Evolutionary conservation across 2,797 vertebrate species (phyloP).

Genomic region (Austrolebias charrua): DNA sequence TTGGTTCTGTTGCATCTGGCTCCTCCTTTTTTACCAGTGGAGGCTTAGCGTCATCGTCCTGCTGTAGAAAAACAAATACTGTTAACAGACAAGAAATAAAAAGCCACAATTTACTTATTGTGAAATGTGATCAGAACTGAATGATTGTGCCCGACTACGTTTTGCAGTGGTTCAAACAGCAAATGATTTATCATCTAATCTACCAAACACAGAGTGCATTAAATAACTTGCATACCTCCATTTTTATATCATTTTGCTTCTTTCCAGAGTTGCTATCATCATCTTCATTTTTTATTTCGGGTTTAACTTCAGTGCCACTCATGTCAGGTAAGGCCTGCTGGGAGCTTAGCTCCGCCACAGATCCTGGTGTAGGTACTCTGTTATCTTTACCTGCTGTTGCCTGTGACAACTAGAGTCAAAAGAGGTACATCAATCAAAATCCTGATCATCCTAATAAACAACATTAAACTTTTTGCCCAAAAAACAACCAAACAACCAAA

Average conservation of each 20-base stretch:
- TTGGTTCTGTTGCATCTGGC: conserved; percentile 78
- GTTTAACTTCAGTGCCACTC: conserved; percentile 82
- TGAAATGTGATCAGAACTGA: no score
- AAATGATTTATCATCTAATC: background rate
- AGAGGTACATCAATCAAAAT: conserved; percentile 31
- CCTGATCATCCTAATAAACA: background rate
- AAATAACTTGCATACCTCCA: conserved; percentile 78
- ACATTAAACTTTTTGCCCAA: background rate
- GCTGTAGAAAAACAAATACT: conserved; percentile 11
- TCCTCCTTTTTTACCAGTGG: conserved; percentile 86
- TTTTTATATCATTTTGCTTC: conserved; percentile 81
- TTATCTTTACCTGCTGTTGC: conserved; percentile 89
- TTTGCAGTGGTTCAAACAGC: background rate
- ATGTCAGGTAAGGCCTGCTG: conserved; percentile 87
- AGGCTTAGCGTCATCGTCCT: conserved; percentile 74
- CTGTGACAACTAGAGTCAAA: conserved; percentile 83
- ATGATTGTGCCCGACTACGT: no score
- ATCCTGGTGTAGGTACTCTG: conserved; percentile 90
- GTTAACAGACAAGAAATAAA: background rate
- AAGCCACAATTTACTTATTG: background rate
- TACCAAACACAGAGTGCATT: background rate
- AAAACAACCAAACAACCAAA: no score
- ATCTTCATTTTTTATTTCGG: conserved; percentile 84
- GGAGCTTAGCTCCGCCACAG: conserved; percentile 88
- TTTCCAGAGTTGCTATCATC: conserved; percentile 83